Evolutionary conservation across 1,140 invertebrate genomes (phyloP).

Genomic region (Temnothorax curvispinosus): DNA sequence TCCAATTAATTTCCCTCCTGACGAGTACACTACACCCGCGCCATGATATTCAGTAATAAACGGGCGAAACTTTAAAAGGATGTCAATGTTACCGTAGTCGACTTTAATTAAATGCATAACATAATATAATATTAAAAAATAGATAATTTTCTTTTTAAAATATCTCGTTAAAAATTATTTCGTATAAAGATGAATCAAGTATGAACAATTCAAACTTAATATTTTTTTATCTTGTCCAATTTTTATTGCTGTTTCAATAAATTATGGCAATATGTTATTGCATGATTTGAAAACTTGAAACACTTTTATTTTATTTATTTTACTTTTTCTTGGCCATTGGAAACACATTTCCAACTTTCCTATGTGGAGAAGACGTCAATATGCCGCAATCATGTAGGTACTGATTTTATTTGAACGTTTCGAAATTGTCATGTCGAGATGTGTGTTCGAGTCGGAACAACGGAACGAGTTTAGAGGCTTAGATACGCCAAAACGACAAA

Average conservation of each 20-base stretch:
- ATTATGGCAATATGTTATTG: not conserved
- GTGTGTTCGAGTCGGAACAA: slow-evolving; percentile 19
- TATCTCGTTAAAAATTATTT: not conserved
- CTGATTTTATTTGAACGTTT: slow-evolving; percentile 35
- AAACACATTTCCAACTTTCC: not conserved
- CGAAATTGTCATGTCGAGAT: slow-evolving; percentile 12
- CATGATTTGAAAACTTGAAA: not conserved
- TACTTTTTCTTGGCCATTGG: not conserved
- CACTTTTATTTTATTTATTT: not conserved
- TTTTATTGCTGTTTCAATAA: not conserved
- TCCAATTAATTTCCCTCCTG: slow-evolving; percentile 65
- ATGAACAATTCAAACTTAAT: not conserved
- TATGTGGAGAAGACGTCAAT: not conserved
- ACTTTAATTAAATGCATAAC: not conserved
- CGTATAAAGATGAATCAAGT: not conserved
- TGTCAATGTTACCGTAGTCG: not conserved
- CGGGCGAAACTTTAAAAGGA: not conserved
- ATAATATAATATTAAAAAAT: not conserved
- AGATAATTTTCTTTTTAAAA: not conserved
- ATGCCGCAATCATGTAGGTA: slow-evolving; percentile 7
- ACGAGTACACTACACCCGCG: not conserved
- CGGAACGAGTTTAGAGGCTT: not conserved
- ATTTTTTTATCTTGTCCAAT: not conserved
- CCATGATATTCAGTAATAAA: slow-evolving; percentile 28
- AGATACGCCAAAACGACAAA: not conserved